Conservation (phyloP, 1,140 invertebrate species). For the Spodoptera frugiperda region DNA sequence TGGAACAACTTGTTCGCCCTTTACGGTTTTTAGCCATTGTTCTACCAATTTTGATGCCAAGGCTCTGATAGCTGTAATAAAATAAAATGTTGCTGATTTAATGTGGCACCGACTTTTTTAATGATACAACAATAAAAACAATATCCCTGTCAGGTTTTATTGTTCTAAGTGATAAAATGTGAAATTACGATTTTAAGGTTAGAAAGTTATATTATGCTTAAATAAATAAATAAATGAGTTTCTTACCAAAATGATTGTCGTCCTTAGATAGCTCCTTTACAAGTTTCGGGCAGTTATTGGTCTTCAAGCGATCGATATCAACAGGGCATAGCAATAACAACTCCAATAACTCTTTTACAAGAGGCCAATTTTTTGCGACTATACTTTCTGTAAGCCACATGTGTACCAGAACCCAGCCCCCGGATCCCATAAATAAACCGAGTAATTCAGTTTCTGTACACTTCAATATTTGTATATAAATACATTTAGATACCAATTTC, state of each 20-base stretch:
- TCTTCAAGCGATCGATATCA: conserved; percentile 94
- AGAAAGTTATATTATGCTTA: no score
- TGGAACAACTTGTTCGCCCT: conserved; percentile 87
- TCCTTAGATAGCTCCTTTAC: conserved; percentile 96
- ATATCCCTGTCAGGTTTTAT: neutral
- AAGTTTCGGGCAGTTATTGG: conserved; percentile 96
- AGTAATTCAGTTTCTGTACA: conserved; percentile 94
- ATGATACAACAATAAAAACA: neutral
- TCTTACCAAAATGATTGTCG: conserved; percentile 91
- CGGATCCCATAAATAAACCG: conserved; percentile 94
- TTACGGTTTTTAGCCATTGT: conserved; percentile 95
- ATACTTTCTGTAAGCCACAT: conserved; percentile 96
- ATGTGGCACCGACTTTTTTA: neutral
- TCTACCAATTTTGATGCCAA: conserved; percentile 94
- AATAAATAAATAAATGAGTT: conserved; percentile 27
- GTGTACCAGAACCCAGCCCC: conserved; percentile 96
- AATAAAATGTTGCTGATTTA: conserved; percentile 51
- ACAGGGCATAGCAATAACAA: conserved; percentile 94
- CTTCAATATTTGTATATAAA: conserved; percentile 97
- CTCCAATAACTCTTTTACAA: conserved; percentile 94
- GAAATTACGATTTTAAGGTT: no score
- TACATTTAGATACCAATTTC: conserved; percentile 97
- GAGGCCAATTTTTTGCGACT: conserved; percentile 92
- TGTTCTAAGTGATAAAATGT: no score
- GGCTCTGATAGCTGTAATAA: conserved; percentile 88